Conservation (phyloP, 92 coral and sea anemone species). For the Epizoanthus rinbou region DNA sequence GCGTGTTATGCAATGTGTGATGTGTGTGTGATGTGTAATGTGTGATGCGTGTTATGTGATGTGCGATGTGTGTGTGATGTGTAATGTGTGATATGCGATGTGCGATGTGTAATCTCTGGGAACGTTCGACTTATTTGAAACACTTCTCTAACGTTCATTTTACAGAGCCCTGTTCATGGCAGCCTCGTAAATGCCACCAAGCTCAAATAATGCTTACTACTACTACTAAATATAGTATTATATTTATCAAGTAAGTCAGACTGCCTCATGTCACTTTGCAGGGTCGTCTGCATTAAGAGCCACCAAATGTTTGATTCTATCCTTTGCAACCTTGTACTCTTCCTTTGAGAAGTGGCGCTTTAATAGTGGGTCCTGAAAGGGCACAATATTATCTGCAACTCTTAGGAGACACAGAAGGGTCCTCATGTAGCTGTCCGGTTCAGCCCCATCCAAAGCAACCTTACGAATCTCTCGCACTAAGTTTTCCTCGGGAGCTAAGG, state of each 20-base stretch:
- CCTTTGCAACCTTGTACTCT: slow-evolving; percentile 33
- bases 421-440: slow-evolving; percentile 33
- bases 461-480: slow-evolving; percentile 23
- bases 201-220: too few relatives aligned
- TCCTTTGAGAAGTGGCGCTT: slow-evolving; percentile 35
- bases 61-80: too few relatives aligned
- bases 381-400: slow-evolving; percentile 2
- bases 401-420: slow-evolving; percentile 10
- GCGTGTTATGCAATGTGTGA: too few relatives aligned
- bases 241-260: too few relatives aligned
- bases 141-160: neutral
- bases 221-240: too few relatives aligned
- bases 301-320: slow-evolving; percentile 5
- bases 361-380: slow-evolving; percentile 1
- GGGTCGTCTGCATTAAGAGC: too few relatives aligned
- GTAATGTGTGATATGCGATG: too few relatives aligned
- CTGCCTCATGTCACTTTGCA: too few relatives aligned
- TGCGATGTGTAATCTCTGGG: too few relatives aligned
- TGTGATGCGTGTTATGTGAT: too few relatives aligned
- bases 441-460: slow-evolving; percentile 29
- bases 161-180: neutral
- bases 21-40: too few relatives aligned
- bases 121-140: too few relatives aligned
- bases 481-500: slow-evolving; percentile 15
- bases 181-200: neutral